Conservation (phyloP, 2,888 invertebrate species). For the Philereme vetulata region DNA sequence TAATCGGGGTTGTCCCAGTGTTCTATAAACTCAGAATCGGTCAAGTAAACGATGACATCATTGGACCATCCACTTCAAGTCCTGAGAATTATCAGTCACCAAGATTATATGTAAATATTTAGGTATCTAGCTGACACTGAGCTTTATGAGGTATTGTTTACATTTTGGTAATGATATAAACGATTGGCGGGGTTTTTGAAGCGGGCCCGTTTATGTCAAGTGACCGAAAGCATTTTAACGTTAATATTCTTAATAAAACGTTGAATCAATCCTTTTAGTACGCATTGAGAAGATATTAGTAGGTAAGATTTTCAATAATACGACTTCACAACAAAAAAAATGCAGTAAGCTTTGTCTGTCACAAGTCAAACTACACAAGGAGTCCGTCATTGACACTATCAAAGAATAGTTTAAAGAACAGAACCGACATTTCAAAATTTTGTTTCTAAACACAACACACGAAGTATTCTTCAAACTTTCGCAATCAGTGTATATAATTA, state of each 20-base stretch:
- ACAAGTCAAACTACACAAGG: not conserved
- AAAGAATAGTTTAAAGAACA: slow-evolving; percentile 37
- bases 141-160: slow-evolving; percentile 30
- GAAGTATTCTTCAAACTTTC: too few species aligned
- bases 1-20: not conserved
- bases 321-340: too few species aligned
- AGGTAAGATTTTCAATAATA: too few species aligned
- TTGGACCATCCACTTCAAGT: slow-evolving; percentile 14
- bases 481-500: too few species aligned
- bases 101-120: slow-evolving; percentile 31
- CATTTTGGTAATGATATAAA: slow-evolving; percentile 19
- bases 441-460: slow-evolving; percentile 43
- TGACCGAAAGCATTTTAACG: too few species aligned
- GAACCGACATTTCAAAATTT: slow-evolving; percentile 26
- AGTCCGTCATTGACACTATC: slow-evolving; percentile 30
- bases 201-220: slow-evolving; percentile 4
- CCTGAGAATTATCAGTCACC: slow-evolving; percentile 26
- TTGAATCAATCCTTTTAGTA: too few species aligned
- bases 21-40: slow-evolving; percentile 14
- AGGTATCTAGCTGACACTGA: slow-evolving; percentile 19
- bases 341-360: too few species aligned
- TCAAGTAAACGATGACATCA: slow-evolving; percentile 29
- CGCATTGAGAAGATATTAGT: too few species aligned
- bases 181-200: slow-evolving; percentile 18
- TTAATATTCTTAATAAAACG: too few species aligned